phyloP scores from a whole-genome alignment of 2,888 invertebrate species.

The Atherix ibis region DNA sequence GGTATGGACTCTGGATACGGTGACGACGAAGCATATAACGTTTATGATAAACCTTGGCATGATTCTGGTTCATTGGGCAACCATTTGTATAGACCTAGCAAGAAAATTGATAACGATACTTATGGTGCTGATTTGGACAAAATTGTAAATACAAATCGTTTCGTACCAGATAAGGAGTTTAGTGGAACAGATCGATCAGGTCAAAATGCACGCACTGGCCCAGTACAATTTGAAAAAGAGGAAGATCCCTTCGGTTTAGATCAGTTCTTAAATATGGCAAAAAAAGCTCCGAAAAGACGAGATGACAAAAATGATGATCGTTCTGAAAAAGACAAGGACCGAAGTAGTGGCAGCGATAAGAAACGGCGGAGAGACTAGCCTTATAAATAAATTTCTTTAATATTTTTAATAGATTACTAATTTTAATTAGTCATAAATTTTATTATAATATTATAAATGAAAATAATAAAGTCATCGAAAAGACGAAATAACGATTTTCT shows the following conservation, averaged over 20 bases:
- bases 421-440: too few species aligned
- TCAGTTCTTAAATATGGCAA: constrained; percentile 95
- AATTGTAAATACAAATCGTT: constrained; percentile 78
- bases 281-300: constrained; percentile 56
- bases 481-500: too few species aligned
- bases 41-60: constrained; percentile 97
- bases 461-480: too few species aligned
- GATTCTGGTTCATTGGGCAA: constrained; percentile 71
- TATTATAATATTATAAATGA: too few species aligned
- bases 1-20: constrained; percentile 86
- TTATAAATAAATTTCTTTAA: not conserved
- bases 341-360: constrained; percentile 33
- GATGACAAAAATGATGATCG: constrained; percentile 29
- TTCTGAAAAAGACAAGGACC: constrained; percentile 22
- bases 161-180: constrained; percentile 96
- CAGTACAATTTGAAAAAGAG: constrained; percentile 87
- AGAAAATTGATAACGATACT: constrained; percentile 76
- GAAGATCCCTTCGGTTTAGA: constrained; percentile 95
- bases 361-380: constrained; percentile 32
- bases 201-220: constrained; percentile 58
- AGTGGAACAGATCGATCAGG: constrained; percentile 68
- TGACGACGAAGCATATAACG: constrained; percentile 94
- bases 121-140: constrained; percentile 86
- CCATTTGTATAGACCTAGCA: constrained; percentile 78
- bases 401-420: too few species aligned